These are phyloP conservation scores for Carcharodon carcharias DNA, from an alignment of 2,797 vertebrate genomes.

Conservation along the genomic window DNA sequence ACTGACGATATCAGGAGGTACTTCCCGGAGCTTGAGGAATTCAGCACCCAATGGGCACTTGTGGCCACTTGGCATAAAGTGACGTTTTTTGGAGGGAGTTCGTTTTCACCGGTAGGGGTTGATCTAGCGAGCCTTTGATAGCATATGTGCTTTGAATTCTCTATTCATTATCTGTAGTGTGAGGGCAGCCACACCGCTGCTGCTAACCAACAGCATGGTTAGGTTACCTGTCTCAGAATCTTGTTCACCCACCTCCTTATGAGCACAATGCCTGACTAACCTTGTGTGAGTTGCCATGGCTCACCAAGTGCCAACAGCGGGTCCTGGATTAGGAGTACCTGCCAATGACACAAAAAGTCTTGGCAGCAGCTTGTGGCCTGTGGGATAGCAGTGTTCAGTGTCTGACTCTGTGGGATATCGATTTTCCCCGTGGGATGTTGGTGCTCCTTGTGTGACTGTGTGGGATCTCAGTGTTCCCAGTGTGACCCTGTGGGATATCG, in stretches of 20 bases:
- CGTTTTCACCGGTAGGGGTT: conserved; percentile 74
- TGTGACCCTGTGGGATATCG: no score
- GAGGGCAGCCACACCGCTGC: neutral
- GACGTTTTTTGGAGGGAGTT: conserved; percentile 90
- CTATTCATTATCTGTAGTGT: neutral
- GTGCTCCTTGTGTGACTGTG: no score
- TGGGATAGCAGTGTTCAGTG: no score
- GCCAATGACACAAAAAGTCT: neutral
- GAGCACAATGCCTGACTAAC: neutral
- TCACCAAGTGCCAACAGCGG: neutral
- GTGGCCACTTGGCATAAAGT: conserved; percentile 85
- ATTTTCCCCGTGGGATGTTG: no score
- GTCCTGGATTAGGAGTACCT: no score
- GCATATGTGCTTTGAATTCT: neutral
- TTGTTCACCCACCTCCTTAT: neutral
- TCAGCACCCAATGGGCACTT: conserved; percentile 80
- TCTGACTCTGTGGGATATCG: no score
- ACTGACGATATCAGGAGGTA: conserved; percentile 68
- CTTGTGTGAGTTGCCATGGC: neutral
- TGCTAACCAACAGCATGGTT: neutral
- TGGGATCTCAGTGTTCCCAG: no score
- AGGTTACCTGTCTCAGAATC: no score
- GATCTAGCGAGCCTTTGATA: neutral
- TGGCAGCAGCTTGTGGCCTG: no score
- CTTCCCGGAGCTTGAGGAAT: conserved; percentile 76